phyloP scores from a whole-genome alignment of 2,888 invertebrate genomes.

The Priocnemis perturbator region DNA sequence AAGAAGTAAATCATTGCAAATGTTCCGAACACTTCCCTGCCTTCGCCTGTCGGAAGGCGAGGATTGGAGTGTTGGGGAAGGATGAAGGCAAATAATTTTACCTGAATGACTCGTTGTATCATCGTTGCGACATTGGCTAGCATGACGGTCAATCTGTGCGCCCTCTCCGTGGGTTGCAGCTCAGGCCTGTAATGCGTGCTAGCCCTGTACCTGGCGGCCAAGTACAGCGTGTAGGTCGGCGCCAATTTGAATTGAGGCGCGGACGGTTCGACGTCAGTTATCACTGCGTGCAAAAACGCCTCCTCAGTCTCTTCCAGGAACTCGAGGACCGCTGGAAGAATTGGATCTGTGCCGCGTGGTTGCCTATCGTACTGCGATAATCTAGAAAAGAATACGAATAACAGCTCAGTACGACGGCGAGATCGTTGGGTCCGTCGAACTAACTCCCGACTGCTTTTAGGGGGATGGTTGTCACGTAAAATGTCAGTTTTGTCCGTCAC shows the following conservation, averaged over 20 bases:
- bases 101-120: slow-evolving; percentile 90
- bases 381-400: too few species aligned
- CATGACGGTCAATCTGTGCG: slow-evolving; percentile 92
- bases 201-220: slow-evolving; percentile 94
- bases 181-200: slow-evolving; percentile 96
- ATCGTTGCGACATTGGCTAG: slow-evolving; percentile 93
- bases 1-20: too few species aligned
- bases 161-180: slow-evolving; percentile 92
- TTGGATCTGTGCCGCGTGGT: slow-evolving; percentile 88
- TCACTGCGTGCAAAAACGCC: slow-evolving; percentile 90
- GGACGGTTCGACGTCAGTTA: slow-evolving; percentile 91
- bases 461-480: too few species aligned
- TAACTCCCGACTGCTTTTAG: too few species aligned
- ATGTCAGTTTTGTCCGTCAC: too few species aligned
- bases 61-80: too few species aligned
- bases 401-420: too few species aligned
- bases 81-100: slow-evolving; percentile 66
- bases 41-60: too few species aligned
- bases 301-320: slow-evolving; percentile 97
- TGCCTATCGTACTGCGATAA: slow-evolving; percentile 76
- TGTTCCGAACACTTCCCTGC: too few species aligned
- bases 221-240: slow-evolving; percentile 96
- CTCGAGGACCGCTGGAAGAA: slow-evolving; percentile 95
- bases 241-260: slow-evolving; percentile 95
- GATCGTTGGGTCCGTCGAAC: too few species aligned